Evolutionary conservation across 2,797 vertebrate species (phyloP).

Genomic region (Oreochromis mossambicus): DNA sequence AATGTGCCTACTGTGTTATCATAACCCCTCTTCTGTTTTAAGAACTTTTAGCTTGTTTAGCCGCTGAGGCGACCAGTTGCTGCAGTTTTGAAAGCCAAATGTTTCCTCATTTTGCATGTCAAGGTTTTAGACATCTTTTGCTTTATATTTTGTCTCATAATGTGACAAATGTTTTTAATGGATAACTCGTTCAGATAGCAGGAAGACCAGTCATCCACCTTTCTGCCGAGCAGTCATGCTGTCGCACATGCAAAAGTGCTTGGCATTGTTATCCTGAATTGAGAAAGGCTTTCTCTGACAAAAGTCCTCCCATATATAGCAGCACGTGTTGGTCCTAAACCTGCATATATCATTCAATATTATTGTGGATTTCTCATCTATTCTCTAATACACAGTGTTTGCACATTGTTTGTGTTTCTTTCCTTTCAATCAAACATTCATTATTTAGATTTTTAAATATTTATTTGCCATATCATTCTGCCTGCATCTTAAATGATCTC

Average conservation of each 20-base stretch:
- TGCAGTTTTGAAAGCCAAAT: not conserved
- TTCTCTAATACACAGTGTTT: not conserved
- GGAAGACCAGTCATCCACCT: not conserved
- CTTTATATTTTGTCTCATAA: not conserved
- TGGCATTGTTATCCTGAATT: not conserved
- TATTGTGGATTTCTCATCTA: not conserved
- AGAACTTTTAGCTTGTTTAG: not conserved
- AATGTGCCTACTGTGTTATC: not conserved
- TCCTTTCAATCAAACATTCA: not conserved
- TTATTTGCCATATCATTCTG: not conserved
- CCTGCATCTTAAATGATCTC: not conserved
- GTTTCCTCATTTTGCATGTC: not conserved
- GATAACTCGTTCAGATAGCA: not conserved
- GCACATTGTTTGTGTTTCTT: not conserved
- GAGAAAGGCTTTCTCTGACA: not conserved
- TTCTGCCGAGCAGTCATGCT: not conserved
- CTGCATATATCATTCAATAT: not conserved
- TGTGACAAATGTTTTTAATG: not conserved
- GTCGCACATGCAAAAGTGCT: not conserved
- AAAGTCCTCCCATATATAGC: not conserved
- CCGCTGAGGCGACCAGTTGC: not conserved
- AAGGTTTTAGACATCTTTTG: not conserved
- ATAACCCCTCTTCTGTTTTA: not conserved
- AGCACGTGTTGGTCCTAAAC: not conserved
- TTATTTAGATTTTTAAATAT: not conserved